Conservation (phyloP, 2,797 vertebrate genomes). For the Chloroceryle amazona region DNA sequence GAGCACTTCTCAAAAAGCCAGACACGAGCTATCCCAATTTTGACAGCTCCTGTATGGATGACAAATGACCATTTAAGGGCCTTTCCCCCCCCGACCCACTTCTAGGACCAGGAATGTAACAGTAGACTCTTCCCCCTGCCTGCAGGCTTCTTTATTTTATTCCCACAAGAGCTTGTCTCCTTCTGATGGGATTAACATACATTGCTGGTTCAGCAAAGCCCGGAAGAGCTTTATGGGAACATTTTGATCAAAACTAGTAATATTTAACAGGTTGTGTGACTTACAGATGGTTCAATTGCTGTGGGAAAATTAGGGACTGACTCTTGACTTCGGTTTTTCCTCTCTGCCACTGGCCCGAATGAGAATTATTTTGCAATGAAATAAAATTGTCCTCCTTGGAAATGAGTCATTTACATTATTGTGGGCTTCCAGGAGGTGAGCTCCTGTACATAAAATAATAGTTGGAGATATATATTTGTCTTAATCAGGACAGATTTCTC, state of each 20-base stretch:
- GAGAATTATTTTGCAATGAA: neutral
- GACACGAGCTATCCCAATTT: neutral
- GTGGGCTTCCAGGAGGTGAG: neutral
- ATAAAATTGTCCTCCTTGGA: neutral
- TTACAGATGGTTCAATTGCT: neutral
- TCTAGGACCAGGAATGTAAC: neutral
- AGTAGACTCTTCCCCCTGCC: neutral
- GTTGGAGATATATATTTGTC: neutral
- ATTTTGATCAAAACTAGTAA: neutral
- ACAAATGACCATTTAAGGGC: neutral
- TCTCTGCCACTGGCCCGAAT: neutral
- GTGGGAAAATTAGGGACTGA: neutral
- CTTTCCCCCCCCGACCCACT: neutral
- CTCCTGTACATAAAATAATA: neutral
- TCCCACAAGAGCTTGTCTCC: neutral
- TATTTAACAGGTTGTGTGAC: neutral
- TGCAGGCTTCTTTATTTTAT: neutral
- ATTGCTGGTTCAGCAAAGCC: neutral
- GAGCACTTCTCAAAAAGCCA: neutral
- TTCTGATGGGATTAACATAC: neutral
- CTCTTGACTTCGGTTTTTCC: neutral
- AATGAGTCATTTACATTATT: neutral
- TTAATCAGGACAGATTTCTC: neutral
- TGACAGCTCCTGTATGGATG: neutral
- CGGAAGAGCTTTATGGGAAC: neutral